phyloP scores from a whole-genome alignment of 2,888 invertebrate species.

The Chloroclystis v-ata region DNA sequence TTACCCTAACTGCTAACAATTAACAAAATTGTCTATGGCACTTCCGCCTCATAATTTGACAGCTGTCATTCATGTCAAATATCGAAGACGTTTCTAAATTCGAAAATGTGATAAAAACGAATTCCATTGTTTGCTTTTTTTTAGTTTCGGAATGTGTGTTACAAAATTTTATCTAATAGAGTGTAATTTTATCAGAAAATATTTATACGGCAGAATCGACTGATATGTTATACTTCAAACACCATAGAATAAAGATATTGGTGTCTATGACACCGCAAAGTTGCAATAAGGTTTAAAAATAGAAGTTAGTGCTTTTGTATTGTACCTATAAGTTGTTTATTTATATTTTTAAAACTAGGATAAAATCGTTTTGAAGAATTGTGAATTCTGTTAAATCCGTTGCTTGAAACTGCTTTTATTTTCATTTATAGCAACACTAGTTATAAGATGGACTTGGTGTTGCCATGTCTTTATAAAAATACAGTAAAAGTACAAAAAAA shows the following conservation, averaged over 20 bases:
- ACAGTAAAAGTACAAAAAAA: slow-evolving; percentile 35
- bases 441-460: slow-evolving; percentile 17
- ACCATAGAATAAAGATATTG: slow-evolving; percentile 38
- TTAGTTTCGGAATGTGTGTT: slow-evolving; percentile 51
- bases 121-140: slow-evolving; percentile 67
- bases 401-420: slow-evolving; percentile 22
- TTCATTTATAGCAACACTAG: slow-evolving; percentile 24
- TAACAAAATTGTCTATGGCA: slow-evolving; percentile 14
- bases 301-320: slow-evolving; percentile 46
- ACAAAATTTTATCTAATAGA: slow-evolving; percentile 16
- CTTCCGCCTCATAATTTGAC: slow-evolving; percentile 18
- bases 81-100: slow-evolving; percentile 29
- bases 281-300: slow-evolving; percentile 59
- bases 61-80: slow-evolving; percentile 15
- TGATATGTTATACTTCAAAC: slow-evolving; percentile 34
- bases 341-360: slow-evolving; percentile 36
- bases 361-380: slow-evolving; percentile 36
- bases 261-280: slow-evolving; percentile 53
- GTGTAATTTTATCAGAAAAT: slow-evolving; percentile 14
- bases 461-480: slow-evolving; percentile 27
- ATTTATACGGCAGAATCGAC: slow-evolving; percentile 33
- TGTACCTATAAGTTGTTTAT: slow-evolving; percentile 51
- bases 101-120: slow-evolving; percentile 62
- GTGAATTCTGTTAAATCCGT: slow-evolving; percentile 33
- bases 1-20: too few relatives aligned